Percentiles rank a stretch among this genome's conserved stretches.
phyloP scores from a whole-genome alignment of 2,888 invertebrate genomes.

The Yponomeuta malinellus region DNA sequence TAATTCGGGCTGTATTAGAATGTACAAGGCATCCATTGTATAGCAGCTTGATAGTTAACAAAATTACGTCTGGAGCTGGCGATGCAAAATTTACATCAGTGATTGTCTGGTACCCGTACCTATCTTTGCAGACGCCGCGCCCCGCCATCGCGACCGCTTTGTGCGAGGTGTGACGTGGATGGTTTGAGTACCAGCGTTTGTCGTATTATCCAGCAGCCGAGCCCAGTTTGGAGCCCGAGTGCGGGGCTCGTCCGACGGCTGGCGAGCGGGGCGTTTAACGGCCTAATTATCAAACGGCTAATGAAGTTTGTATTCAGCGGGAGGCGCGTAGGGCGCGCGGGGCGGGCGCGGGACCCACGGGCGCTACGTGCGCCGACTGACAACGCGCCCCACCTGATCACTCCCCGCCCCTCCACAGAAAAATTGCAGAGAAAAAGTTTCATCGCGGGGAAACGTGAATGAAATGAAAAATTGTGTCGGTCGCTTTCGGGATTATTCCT shows the following conservation, averaged over 20 bases:
- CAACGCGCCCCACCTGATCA: constrained; percentile 71
- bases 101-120: not conserved
- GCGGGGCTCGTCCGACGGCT: constrained; percentile 48
- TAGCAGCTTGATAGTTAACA: not conserved
- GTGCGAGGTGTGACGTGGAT: not conserved
- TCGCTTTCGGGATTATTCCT: constrained; percentile 70
- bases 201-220: not conserved
- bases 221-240: constrained; percentile 19
- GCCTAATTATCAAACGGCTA: constrained; percentile 76
- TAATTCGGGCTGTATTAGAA: not conserved
- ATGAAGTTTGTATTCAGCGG: constrained; percentile 76
- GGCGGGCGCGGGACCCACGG: constrained; percentile 43
- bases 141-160: not conserved
- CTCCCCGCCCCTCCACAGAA: constrained; percentile 65
- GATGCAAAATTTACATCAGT: constrained; percentile 5
- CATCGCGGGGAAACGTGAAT: constrained; percentile 74
- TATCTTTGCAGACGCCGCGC: not conserved
- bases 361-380: constrained; percentile 68
- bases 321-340: constrained; percentile 40
- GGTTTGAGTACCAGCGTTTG: constrained; percentile 5
- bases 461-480: constrained; percentile 73
- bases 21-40: not conserved
- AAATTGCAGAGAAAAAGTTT: constrained; percentile 77
- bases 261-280: constrained; percentile 70
- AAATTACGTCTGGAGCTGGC: not conserved